Evolutionary conservation across 2,888 invertebrate genomes (phyloP).

Genomic region (Drosophila nr. fundita): DNA sequence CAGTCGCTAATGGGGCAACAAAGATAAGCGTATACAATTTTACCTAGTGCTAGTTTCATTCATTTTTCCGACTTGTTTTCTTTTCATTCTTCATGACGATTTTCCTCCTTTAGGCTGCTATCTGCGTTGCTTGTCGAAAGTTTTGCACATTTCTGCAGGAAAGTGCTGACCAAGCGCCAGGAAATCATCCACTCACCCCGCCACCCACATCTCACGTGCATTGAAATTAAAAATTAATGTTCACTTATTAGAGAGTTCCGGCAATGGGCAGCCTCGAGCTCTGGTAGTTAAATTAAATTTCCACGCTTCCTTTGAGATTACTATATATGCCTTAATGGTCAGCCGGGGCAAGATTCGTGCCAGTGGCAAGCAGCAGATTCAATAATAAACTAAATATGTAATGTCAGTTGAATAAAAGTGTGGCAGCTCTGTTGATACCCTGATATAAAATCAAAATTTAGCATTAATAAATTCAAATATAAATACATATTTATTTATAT

Average conservation of each 20-base stretch:
- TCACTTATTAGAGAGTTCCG: conserved; percentile 56
- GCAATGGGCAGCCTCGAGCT: conserved; percentile 22
- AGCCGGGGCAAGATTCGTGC: conserved; percentile 1
- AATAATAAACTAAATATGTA: not conserved
- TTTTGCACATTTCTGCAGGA: conserved; percentile 35
- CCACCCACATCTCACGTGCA: conserved; percentile 6
- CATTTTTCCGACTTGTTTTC: conserved; percentile 9
- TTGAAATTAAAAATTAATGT: conserved; percentile 70
- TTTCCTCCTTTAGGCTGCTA: conserved; percentile 5
- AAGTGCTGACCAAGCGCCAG: conserved; percentile 31
- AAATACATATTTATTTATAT: not conserved
- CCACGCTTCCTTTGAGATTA: conserved; percentile 13
- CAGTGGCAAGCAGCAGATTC: conserved; percentile 16
- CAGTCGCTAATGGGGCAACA: conserved; percentile 46
- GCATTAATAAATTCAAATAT: no score
- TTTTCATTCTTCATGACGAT: conserved; percentile 19
- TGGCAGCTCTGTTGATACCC: not conserved
- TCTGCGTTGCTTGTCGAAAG: conserved; percentile 16
- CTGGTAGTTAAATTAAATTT: conserved; percentile 50
- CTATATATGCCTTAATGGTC: conserved; percentile 1
- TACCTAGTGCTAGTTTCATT: conserved; percentile 50
- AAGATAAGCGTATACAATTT: conserved; percentile 74
- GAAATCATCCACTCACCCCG: conserved; percentile 30
- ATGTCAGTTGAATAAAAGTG: not conserved
- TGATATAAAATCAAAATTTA: not conserved